A percentile compares a stretch with the other conserved stretches of the same genome.
Evolutionary conservation across 2,888 invertebrate species (phyloP).

Genomic region (Troglohyphantes excavatus): DNA sequence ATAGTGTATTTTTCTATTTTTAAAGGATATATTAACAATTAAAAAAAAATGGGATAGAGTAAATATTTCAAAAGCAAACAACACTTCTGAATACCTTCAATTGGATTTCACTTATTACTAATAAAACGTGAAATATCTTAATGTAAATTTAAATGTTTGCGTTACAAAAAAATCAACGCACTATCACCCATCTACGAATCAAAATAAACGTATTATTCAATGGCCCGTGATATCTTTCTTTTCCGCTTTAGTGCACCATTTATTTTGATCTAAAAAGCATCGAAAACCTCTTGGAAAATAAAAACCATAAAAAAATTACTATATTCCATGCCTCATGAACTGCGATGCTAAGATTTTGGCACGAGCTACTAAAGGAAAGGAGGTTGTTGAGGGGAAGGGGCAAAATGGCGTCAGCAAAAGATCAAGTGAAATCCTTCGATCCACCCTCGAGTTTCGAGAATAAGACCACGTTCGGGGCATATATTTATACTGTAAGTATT

Average conservation of each 20-base stretch:
- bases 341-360: conserved; percentile 46
- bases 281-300: conserved; percentile 21
- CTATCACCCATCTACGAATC: background rate
- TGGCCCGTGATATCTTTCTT: conserved; percentile 20
- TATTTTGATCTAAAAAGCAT: conserved; percentile 31
- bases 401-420: conserved; percentile 33
- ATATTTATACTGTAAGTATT: conserved; percentile 1
- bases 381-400: background rate
- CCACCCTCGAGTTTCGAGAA: conserved; percentile 26
- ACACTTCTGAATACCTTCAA: too few species aligned
- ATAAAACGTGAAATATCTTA: too few species aligned
- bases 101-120: too few species aligned
- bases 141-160: too few species aligned
- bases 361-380: background rate
- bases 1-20: too few species aligned
- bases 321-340: conserved; percentile 30
- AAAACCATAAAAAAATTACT: conserved; percentile 11
- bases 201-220: background rate
- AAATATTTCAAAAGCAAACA: too few species aligned
- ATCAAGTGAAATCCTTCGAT: conserved; percentile 26
- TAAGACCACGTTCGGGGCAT: conserved; percentile 12
- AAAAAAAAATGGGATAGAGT: too few species aligned
- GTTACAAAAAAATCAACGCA: too few species aligned
- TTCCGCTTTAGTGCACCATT: conserved; percentile 46
- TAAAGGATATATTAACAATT: too few species aligned